Percentiles rank a stretch among this genome's conserved stretches.
phyloP scores from a whole-genome alignment of 2,888 invertebrate genomes.

The Scaptomyza flava region DNA sequence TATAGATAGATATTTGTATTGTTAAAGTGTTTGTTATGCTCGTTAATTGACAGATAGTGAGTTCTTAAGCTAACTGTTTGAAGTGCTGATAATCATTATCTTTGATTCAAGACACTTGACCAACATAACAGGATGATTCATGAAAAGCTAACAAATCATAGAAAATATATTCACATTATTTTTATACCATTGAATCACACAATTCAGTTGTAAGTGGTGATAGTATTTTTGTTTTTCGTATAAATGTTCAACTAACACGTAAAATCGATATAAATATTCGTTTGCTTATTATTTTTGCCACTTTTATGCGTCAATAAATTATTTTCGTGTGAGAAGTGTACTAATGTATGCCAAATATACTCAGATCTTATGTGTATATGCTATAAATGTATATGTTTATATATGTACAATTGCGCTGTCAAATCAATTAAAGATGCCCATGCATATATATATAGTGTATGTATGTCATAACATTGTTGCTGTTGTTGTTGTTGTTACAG shows the following conservation, averaged over 20 bases:
- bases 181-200: neutral
- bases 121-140: neutral
- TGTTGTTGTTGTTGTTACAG: slow-evolving; percentile 21
- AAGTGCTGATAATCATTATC: slow-evolving; percentile 18
- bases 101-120: slow-evolving; percentile 23
- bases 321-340: slow-evolving; percentile 62
- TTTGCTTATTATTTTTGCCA: slow-evolving; percentile 64
- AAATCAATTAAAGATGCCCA: slow-evolving; percentile 51
- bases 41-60: slow-evolving; percentile 28
- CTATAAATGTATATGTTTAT: slow-evolving; percentile 11
- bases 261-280: slow-evolving; percentile 63
- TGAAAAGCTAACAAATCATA: too few relatives aligned
- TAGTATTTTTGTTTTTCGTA: neutral
- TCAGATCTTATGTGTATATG: slow-evolving; percentile 11
- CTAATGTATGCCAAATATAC: slow-evolving; percentile 20
- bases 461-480: slow-evolving; percentile 11
- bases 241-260: slow-evolving; percentile 35
- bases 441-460: slow-evolving; percentile 22
- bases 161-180: neutral
- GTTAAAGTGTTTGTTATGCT: slow-evolving; percentile 22
- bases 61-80: slow-evolving; percentile 20
- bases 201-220: neutral
- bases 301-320: slow-evolving; percentile 77
- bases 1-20: neutral
- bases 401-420: slow-evolving; percentile 52